Percentiles rank a stretch among this genome's conserved stretches.
Conservation (phyloP, 1,140 invertebrate genomes). For the Aradophagus sp. region DNA sequence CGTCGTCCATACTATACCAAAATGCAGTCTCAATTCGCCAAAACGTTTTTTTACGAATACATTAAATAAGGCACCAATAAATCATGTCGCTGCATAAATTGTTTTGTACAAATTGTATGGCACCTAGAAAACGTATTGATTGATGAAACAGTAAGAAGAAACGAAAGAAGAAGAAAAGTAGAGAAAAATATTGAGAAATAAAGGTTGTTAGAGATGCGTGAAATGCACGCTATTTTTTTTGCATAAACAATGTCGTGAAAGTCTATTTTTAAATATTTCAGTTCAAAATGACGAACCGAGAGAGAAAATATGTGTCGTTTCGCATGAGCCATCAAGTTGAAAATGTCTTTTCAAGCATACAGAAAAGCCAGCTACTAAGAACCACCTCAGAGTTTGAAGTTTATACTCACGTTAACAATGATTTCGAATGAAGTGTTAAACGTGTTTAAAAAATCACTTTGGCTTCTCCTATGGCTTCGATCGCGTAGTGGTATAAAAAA, state of each 20-base stretch:
- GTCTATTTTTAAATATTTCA: slow-evolving; percentile 7
- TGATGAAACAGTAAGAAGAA: too few relatives aligned
- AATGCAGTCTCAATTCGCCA: neutral
- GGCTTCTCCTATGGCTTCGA: slow-evolving; percentile 24
- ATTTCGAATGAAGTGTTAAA: slow-evolving; percentile 22
- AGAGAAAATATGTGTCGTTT: neutral
- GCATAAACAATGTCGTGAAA: slow-evolving; percentile 2
- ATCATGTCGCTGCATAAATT: slow-evolving; percentile 7
- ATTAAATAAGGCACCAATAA: slow-evolving; percentile 24
- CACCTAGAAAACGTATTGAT: neutral
- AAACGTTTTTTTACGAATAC: neutral
- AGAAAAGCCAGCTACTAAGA: slow-evolving; percentile 3
- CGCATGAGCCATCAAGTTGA: neutral
- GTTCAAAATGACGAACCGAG: neutral
- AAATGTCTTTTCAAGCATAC: slow-evolving; percentile 8
- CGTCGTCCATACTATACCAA: slow-evolving; percentile 85
- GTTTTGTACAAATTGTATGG: neutral
- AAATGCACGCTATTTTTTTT: neutral
- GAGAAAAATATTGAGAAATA: neutral
- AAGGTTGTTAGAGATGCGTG: neutral
- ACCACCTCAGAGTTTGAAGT: neutral
- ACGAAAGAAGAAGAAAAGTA: too few relatives aligned
- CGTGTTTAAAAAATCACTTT: slow-evolving; percentile 10
- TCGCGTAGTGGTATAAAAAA: slow-evolving; percentile 3
- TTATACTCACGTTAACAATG: slow-evolving; percentile 3